Conservation (phyloP, 2,888 invertebrate species). For the Galeruca laticollis region DNA sequence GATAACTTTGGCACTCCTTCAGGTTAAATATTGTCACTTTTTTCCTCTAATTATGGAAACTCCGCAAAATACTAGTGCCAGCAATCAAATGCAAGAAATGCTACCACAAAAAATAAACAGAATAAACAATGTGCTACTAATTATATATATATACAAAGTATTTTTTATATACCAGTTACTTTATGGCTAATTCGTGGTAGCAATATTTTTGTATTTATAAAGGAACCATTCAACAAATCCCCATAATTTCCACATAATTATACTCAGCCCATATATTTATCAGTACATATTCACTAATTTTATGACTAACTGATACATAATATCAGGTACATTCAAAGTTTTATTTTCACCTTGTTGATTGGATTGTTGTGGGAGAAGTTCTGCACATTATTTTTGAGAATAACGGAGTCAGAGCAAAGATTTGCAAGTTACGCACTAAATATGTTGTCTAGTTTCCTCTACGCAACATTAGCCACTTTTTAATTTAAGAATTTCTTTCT, state of each 20-base stretch:
- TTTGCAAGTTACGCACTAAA: constrained; percentile 36
- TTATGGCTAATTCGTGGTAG: constrained; percentile 31
- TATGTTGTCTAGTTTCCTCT: constrained; percentile 42
- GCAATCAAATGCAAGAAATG: constrained; percentile 26
- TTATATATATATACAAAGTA: constrained; percentile 28
- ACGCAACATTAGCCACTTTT: constrained; percentile 34
- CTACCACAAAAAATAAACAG: constrained; percentile 34
- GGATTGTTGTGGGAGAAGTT: constrained; percentile 25
- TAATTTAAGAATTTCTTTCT: constrained; percentile 59
- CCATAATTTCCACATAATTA: background rate
- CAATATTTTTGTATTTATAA: constrained; percentile 27
- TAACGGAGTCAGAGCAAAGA: constrained; percentile 36
- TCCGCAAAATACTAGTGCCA: constrained; percentile 43
- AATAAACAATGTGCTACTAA: constrained; percentile 24
- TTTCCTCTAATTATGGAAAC: constrained; percentile 33
- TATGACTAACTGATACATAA: constrained; percentile 4
- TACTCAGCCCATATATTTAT: background rate
- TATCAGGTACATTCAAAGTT: constrained; percentile 2
- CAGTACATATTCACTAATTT: constrained; percentile 9
- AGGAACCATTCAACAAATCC: constrained; percentile 20
- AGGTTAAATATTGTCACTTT: constrained; percentile 19
- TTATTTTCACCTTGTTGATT: constrained; percentile 18
- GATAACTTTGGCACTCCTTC: constrained; percentile 11
- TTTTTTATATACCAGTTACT: constrained; percentile 38
- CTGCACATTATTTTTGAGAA: constrained; percentile 41